phyloP scores from a whole-genome alignment of 2,888 invertebrate species.

The Leptinotarsa juncta region DNA sequence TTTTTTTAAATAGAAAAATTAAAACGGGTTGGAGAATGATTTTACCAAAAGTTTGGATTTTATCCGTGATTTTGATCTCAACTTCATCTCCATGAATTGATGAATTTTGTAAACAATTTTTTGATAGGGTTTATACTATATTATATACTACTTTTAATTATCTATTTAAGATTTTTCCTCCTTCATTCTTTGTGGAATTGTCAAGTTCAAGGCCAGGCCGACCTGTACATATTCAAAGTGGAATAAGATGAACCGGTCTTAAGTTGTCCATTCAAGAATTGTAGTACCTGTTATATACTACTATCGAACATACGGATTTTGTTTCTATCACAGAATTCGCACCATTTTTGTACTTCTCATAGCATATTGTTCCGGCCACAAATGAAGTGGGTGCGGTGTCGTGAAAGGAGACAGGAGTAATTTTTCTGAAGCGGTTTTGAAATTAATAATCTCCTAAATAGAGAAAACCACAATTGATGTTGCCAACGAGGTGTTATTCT shows the following conservation, averaged over 20 bases:
- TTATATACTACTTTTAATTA: slow-evolving; percentile 21
- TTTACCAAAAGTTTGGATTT: background rate
- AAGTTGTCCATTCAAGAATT: background rate
- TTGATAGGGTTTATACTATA: slow-evolving; percentile 2
- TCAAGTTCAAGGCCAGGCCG: background rate
- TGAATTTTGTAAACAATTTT: slow-evolving; percentile 3
- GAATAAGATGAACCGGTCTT: background rate
- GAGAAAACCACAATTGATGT: background rate
- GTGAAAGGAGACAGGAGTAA: slow-evolving; percentile 20
- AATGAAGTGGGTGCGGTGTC: background rate
- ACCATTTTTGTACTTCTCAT: slow-evolving; percentile 19
- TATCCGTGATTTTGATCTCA: background rate
- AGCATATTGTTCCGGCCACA: background rate
- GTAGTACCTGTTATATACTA: background rate
- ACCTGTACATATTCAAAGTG: background rate
- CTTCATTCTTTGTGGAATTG: background rate
- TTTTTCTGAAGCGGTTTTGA: slow-evolving; percentile 5
- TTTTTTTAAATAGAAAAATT: background rate
- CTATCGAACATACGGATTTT: background rate
- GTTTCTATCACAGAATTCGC: slow-evolving; percentile 10
- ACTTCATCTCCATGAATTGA: background rate
- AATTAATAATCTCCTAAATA: background rate
- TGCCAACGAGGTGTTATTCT: too few species aligned
- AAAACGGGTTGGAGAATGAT: background rate
- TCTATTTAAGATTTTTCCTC: slow-evolving; percentile 4